Evolutionary conservation across 2,797 vertebrate genomes (phyloP).

Genomic region (Ispidina picta): DNA sequence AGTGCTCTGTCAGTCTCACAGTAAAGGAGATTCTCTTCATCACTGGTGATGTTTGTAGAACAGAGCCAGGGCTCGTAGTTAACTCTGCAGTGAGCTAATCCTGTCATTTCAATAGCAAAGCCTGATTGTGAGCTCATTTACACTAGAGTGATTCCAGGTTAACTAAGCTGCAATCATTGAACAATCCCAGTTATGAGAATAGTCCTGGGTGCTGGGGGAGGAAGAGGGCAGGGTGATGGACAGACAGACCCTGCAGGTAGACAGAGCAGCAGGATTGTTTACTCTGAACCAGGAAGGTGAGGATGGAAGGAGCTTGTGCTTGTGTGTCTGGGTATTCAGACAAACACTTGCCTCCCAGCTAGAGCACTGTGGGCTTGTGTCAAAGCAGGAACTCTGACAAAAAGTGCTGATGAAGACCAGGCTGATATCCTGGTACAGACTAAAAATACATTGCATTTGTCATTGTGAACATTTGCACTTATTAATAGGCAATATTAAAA

Average conservation of each 20-base stretch:
- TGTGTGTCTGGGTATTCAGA: not conserved
- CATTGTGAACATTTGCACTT: slow-evolving; percentile 27
- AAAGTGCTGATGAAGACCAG: slow-evolving; percentile 32
- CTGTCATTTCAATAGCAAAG: not conserved
- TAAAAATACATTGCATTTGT: slow-evolving; percentile 55
- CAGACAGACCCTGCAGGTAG: not conserved
- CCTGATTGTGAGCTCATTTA: not conserved
- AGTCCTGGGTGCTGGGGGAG: not conserved
- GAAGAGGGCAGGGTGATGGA: not conserved
- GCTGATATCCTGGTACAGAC: not conserved
- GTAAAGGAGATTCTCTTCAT: too few relatives aligned
- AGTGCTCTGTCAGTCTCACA: too few relatives aligned
- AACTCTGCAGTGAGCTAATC: not conserved
- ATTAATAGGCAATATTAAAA: slow-evolving; percentile 43
- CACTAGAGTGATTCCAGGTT: not conserved
- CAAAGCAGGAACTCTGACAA: not conserved
- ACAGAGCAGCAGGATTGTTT: not conserved
- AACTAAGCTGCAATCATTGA: not conserved
- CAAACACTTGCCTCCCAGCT: not conserved
- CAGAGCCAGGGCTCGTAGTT: not conserved
- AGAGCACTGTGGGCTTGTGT: not conserved
- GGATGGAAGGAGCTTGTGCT: not conserved
- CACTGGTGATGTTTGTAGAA: not conserved
- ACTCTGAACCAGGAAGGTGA: not conserved
- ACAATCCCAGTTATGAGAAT: not conserved